These are phyloP conservation scores for Macrophya alboannulata DNA, from an alignment of 2,888 invertebrate genomes.

Conservation along the genomic window DNA sequence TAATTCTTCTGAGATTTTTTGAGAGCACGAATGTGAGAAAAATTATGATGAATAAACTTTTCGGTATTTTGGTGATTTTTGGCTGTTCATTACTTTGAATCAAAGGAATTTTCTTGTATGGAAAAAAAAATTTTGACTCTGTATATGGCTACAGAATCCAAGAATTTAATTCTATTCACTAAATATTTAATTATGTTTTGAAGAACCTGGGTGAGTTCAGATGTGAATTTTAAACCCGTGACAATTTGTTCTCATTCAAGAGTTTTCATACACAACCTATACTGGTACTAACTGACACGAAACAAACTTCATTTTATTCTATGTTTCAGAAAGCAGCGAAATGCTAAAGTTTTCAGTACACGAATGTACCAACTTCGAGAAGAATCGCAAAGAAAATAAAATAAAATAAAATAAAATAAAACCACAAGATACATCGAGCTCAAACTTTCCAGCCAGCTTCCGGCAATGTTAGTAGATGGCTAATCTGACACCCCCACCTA, in stretches of 20 bases:
- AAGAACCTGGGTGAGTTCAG: background rate
- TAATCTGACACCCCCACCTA: background rate
- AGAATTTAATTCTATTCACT: too few species aligned
- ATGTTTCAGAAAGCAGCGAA: background rate
- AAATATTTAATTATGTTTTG: background rate
- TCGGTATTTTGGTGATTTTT: too few species aligned
- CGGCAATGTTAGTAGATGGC: background rate
- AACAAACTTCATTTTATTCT: background rate
- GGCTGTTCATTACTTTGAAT: too few species aligned
- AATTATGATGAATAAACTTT: background rate
- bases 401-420: background rate
- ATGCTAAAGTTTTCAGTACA: background rate
- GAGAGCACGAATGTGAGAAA: background rate
- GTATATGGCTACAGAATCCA: too few species aligned
- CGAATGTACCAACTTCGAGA: background rate
- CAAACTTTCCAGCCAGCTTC: background rate
- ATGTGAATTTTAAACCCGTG: background rate
- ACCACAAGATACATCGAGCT: background rate
- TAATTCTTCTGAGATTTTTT: background rate
- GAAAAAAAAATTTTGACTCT: too few species aligned
- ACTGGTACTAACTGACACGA: background rate
- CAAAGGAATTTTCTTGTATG: too few species aligned
- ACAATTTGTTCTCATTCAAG: background rate
- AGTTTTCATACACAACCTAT: background rate
- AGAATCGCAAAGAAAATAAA: background rate